Evolutionary conservation across 2,888 invertebrate species (phyloP).

Genomic region (Zele albiditarsus): DNA sequence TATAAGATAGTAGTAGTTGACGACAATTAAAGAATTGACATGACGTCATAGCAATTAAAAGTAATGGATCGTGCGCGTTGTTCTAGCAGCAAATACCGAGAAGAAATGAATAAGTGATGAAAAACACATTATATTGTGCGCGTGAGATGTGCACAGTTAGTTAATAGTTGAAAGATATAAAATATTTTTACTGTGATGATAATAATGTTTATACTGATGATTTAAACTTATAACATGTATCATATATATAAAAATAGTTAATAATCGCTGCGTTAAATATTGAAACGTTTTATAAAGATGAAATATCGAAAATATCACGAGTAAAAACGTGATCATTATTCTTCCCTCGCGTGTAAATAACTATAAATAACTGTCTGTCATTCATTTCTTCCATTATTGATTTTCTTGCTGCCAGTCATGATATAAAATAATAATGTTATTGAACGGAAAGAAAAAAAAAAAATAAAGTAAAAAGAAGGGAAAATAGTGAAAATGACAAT

Average conservation of each 20-base stretch:
- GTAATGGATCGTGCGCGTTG: neutral
- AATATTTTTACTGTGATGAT: slow-evolving; percentile 72
- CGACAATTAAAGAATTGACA: slow-evolving; percentile 44
- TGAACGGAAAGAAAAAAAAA: neutral
- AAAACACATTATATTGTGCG: slow-evolving; percentile 47
- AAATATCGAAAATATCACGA: slow-evolving; percentile 48
- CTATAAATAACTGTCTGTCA: slow-evolving; percentile 39
- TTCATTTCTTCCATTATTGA: slow-evolving; percentile 52
- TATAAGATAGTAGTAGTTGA: slow-evolving; percentile 47
- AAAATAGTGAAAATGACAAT: slow-evolving; percentile 37
- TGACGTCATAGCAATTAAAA: slow-evolving; percentile 22
- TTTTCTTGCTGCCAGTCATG: slow-evolving; percentile 43
- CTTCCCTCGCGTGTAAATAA: slow-evolving; percentile 7
- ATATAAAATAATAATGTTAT: slow-evolving; percentile 1
- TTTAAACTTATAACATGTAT: slow-evolving; percentile 58
- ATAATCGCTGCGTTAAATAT: slow-evolving; percentile 63
- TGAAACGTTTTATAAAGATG: slow-evolving; percentile 60
- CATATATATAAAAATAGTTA: slow-evolving; percentile 63
- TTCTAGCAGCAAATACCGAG: neutral
- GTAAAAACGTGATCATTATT: slow-evolving; percentile 45
- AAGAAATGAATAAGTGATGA: neutral
- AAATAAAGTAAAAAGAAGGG: neutral
- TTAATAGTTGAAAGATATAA: slow-evolving; percentile 57
- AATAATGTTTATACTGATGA: slow-evolving; percentile 73
- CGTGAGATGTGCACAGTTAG: slow-evolving; percentile 54